Evolutionary conservation across 1,140 invertebrate genomes (phyloP).

Genomic region (Diorhabda sublineata): DNA sequence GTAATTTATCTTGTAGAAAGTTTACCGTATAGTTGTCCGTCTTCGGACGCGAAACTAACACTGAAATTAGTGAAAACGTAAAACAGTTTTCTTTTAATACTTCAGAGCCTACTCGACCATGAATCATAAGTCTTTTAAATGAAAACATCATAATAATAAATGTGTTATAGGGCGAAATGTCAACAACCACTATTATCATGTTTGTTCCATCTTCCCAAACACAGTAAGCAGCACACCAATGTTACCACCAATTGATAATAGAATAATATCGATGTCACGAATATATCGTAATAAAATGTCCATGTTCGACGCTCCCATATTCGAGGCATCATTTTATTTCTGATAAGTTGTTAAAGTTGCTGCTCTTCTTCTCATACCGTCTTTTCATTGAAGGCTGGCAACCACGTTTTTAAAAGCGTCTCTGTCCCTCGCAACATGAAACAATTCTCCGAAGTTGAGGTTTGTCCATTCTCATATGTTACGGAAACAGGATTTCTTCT

Average conservation of each 20-base stretch:
- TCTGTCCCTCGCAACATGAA: too few relatives aligned
- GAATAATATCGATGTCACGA: constrained; percentile 7
- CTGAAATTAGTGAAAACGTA: constrained; percentile 14
- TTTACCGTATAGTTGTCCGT: constrained; percentile 8
- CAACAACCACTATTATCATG: constrained; percentile 7
- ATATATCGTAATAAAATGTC: constrained; percentile 9
- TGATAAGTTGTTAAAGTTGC: neutral
- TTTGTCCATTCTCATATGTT: too few relatives aligned
- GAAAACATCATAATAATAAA: neutral
- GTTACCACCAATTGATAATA: constrained; percentile 10
- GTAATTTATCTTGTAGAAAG: constrained; percentile 17
- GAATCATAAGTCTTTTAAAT: constrained; percentile 9
- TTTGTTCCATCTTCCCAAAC: constrained; percentile 12
- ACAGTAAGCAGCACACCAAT: constrained; percentile 4
- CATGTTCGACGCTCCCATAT: neutral
- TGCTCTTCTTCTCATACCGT: too few relatives aligned
- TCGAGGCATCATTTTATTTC: constrained; percentile 6
- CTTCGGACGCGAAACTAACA: constrained; percentile 12
- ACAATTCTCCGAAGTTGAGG: too few relatives aligned
- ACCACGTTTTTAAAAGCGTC: too few relatives aligned
- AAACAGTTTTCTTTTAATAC: constrained; percentile 12
- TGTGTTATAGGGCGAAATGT: neutral
- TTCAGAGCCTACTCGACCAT: constrained; percentile 5
- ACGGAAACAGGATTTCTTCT: too few relatives aligned
- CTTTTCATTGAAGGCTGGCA: too few relatives aligned